Conservation (phyloP, 2,113 vertebrate genomes). For the Ceuthmochares aereus region DNA sequence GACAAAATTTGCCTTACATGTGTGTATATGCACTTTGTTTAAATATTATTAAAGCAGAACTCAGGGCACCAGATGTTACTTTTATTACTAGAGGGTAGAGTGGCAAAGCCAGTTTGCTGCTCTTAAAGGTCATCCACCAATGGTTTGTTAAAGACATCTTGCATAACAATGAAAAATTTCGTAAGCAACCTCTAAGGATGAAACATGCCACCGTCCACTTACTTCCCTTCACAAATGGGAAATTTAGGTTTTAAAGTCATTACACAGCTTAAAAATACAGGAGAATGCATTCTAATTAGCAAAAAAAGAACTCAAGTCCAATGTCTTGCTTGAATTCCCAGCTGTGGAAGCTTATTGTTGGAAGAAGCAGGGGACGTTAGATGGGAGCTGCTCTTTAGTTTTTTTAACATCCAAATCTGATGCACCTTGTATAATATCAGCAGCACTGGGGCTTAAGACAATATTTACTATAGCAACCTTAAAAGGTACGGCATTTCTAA, state of each 20-base stretch:
- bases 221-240: neutral
- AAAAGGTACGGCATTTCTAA: neutral
- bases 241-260: neutral
- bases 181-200: neutral
- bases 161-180: neutral
- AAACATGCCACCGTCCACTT: neutral
- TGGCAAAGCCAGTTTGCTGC: neutral
- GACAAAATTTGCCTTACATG: constrained; percentile 22
- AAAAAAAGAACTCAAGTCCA: neutral
- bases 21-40: neutral
- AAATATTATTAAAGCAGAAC: neutral
- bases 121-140: neutral
- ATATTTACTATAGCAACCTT: neutral
- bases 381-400: neutral
- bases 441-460: neutral
- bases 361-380: neutral
- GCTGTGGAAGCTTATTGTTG: neutral
- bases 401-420: neutral
- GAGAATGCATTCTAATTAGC: neutral
- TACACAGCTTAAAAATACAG: neutral
- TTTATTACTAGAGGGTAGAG: rapidly evolving
- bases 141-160: neutral
- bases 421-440: neutral
- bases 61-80: neutral
- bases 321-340: neutral